A percentile compares a stretch with the other conserved stretches of the same genome.
These are phyloP conservation scores for Brachypalpus laphriformis DNA, from an alignment of 2,888 invertebrate genomes.

Conservation along the genomic window DNA sequence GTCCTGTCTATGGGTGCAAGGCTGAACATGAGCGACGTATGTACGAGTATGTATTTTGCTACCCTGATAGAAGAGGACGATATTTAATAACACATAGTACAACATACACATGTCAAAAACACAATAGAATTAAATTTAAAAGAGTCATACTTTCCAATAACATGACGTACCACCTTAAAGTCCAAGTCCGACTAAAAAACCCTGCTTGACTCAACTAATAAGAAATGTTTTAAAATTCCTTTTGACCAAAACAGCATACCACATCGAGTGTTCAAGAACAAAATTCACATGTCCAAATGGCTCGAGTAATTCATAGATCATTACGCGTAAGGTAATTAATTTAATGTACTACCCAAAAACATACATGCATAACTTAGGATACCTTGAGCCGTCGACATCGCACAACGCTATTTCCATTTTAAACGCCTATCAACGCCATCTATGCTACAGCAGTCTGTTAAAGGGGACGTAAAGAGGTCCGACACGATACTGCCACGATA, in stretches of 20 bases:
- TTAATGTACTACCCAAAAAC: constrained; percentile 27
- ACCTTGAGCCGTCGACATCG: constrained; percentile 41
- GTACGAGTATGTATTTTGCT: too few species aligned
- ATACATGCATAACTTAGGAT: constrained; percentile 39
- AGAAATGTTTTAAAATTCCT: not conserved
- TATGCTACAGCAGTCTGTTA: constrained; percentile 66
- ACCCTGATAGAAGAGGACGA: too few species aligned
- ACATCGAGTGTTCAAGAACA: not conserved
- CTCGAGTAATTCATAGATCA: constrained; percentile 56
- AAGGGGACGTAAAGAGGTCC: constrained; percentile 57
- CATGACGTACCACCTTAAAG: too few species aligned
- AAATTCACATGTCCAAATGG: constrained; percentile 28
- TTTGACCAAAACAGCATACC: not conserved
- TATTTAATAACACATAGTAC: too few species aligned
- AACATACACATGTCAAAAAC: too few species aligned
- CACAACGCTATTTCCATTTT: constrained; percentile 55
- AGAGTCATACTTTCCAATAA: too few species aligned
- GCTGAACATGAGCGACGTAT: too few species aligned
- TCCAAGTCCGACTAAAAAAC: too few species aligned
- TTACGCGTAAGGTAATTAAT: constrained; percentile 53
- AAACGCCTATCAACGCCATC: constrained; percentile 71
- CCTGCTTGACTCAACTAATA: too few species aligned
- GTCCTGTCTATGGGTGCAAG: too few species aligned
- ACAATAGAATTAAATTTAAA: too few species aligned
- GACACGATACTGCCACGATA: constrained; percentile 66